Evolutionary conservation across 2,113 vertebrate genomes (phyloP).

Genomic region (Tragelaphus imberbis): DNA sequence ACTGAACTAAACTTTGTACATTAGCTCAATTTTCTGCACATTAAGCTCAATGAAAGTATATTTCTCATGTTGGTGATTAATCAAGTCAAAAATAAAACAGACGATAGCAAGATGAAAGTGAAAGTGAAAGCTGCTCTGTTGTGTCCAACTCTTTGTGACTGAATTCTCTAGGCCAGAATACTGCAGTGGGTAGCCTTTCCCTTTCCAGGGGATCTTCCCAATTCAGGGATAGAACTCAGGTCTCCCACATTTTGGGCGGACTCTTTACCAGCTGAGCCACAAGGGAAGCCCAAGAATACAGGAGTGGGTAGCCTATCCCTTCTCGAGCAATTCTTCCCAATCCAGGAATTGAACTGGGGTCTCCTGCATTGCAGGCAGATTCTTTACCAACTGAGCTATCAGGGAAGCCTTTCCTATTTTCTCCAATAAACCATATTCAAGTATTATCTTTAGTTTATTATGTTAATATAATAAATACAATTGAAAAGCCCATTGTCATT

Average conservation of each 20-base stretch:
- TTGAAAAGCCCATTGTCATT: not conserved
- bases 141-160: not conserved
- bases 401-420: not conserved
- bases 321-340: not conserved
- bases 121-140: not conserved
- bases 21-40: not conserved
- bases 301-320: not conserved
- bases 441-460: not conserved
- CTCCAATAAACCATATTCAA: not conserved
- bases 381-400: not conserved
- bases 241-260: rapidly evolving
- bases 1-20: no score
- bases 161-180: not conserved
- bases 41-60: not conserved
- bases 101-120: not conserved
- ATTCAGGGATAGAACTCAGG: not conserved
- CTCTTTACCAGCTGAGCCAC: not conserved
- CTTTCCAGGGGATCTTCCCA: not conserved
- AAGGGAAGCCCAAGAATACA: not conserved
- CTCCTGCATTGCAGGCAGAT: not conserved
- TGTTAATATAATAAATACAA: not conserved
- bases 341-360: not conserved
- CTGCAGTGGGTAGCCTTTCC: not conserved
- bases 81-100: not conserved
- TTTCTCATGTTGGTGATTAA: not conserved